These are phyloP conservation scores for Mus minutoides DNA, from an alignment of 2,797 vertebrate genomes.

Conservation along the genomic window DNA sequence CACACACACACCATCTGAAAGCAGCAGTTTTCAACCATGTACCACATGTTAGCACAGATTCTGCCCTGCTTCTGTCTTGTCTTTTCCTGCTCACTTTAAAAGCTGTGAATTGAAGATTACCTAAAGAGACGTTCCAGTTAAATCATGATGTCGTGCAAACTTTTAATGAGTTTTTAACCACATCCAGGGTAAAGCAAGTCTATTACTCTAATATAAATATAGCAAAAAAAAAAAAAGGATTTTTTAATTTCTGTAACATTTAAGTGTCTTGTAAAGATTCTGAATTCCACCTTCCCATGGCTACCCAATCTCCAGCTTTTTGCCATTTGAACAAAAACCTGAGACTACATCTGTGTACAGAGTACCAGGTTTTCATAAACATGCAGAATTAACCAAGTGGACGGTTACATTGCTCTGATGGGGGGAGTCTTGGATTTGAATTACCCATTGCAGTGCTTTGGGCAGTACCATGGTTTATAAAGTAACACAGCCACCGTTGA, in stretches of 20 bases:
- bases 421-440: background rate
- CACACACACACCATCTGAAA: background rate
- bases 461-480: background rate
- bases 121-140: slow-evolving; percentile 15
- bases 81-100: background rate
- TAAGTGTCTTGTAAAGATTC: background rate
- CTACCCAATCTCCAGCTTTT: background rate
- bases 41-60: background rate
- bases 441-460: slow-evolving; percentile 36
- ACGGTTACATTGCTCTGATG: slow-evolving; percentile 10
- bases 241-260: slow-evolving; percentile 3
- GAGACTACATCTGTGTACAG: background rate
- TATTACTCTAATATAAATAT: background rate
- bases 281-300: slow-evolving; percentile 20
- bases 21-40: background rate
- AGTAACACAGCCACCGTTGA: background rate
- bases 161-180: slow-evolving; percentile 39
- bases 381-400: slow-evolving; percentile 27
- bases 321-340: slow-evolving; percentile 33
- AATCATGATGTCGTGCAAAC: slow-evolving; percentile 3
- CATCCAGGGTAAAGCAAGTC: background rate
- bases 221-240: too few species aligned
- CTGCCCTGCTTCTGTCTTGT: background rate
- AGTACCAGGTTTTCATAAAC: background rate
- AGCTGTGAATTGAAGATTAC: slow-evolving; percentile 22